Base-by-base conservation (phyloP, 2,888 invertebrate genomes). In the Trichopria drosophilae region DNA sequence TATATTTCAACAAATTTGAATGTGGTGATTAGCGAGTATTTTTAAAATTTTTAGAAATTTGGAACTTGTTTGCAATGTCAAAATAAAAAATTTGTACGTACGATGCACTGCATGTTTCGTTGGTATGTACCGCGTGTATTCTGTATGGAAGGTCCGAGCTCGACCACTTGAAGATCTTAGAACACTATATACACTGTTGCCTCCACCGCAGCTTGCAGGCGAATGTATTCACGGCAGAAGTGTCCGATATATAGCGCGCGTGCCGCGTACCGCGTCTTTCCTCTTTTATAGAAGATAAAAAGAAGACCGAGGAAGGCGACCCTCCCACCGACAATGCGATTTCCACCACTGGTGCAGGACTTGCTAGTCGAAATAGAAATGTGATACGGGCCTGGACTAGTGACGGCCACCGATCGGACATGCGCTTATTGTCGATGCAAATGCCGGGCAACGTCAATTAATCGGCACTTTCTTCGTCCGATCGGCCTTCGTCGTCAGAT, bases 181-280 rank as follows among this genome's bases (percentile, higher is more conserved):
- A n/a, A 20, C 15, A 28, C 12, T 36, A 13, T 29, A 18, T 28
- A 13, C 20, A n/a, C 23, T 10, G 6, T 22, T 24, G 36, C 36
- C 7, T 6, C 12, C 28, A 29, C 29, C 40, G 16, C 15, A 26
- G 37, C 23, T 28, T 18, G 41, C 20, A 15, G 12, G 20, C 23
- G 18, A n/a, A 40, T 45, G 50, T 54, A 52, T 58, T 51, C 50
- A 53, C 53, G 50, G 37, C 59, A 60, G 42, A 53, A 53, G 66
- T 58, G 67, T 64, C 60, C 55, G 66, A 61, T 63, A 61, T 64
- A 70, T 68, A 69, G 69, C 67, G 58, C 58, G 57, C 54, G 57
- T 45, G n/a, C 53, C 36, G 51, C 55, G 36, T 53, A 42, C 28
- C 42, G 48, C 29, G 59, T 61, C 64, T 66, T 63, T 18, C 16